phyloP scores from a whole-genome alignment of 1,140 invertebrate species.

The Lasioglossum baleicum region DNA sequence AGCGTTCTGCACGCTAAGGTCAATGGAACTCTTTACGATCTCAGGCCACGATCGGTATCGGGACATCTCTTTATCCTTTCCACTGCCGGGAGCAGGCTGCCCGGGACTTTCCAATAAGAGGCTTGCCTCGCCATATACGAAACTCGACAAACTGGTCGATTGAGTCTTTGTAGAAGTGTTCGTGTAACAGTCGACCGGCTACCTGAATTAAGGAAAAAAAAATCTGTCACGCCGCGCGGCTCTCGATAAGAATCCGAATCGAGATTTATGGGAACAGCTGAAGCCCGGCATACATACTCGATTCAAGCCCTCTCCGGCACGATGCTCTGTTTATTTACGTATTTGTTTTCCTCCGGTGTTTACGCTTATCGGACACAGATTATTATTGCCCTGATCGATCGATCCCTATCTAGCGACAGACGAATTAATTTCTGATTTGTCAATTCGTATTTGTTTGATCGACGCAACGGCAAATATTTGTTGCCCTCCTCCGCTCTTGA shows the following conservation, averaged over 20 bases:
- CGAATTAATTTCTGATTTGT: too few relatives aligned
- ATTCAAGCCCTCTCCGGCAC: background rate
- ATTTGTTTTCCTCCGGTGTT: background rate
- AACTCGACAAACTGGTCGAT: constrained; percentile 64
- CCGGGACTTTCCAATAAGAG: constrained; percentile 50
- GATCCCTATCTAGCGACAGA: background rate
- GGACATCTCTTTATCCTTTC: constrained; percentile 34
- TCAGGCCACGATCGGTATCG: constrained; percentile 31
- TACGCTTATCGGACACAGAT: background rate
- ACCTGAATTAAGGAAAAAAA: constrained; percentile 36
- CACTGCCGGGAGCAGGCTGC: background rate
- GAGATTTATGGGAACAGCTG: constrained; percentile 38
- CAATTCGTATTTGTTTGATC: too few relatives aligned
- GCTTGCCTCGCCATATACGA: constrained; percentile 58
- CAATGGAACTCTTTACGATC: constrained; percentile 56
- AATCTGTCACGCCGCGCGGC: constrained; percentile 33
- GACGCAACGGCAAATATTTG: too few relatives aligned
- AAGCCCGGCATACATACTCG: background rate
- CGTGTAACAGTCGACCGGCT: constrained; percentile 37
- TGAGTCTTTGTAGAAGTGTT: constrained; percentile 52
- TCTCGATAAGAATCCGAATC: constrained; percentile 33
- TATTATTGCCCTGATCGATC: background rate
- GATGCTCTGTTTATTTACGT: background rate
- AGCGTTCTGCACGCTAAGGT: constrained; percentile 33
- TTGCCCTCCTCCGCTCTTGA: too few relatives aligned